Conservation (phyloP, 2,888 invertebrate genomes). For the Caenorhabditis plicata region DNA sequence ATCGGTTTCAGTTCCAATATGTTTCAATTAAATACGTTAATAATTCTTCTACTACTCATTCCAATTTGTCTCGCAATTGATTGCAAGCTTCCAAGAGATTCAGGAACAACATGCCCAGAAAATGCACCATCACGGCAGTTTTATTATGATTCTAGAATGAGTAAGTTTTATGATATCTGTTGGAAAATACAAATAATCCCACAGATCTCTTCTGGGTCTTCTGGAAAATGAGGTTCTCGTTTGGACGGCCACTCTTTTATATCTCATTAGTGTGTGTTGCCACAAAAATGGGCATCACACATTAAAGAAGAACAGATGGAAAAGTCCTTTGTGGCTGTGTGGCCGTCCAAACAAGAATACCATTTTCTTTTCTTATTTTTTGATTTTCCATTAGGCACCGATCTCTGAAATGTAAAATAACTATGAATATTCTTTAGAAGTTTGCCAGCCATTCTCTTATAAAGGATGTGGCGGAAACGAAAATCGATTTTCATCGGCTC, state of each 20-base stretch:
- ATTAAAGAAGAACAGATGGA: background rate
- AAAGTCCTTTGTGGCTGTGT: background rate
- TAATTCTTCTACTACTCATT: too few species aligned
- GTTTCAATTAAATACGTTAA: too few species aligned
- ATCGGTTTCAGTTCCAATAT: too few species aligned
- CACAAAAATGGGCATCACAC: background rate
- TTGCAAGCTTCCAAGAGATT: constrained; percentile 14
- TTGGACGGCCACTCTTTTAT: background rate
- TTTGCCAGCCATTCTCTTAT: constrained; percentile 62
- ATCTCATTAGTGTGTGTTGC: background rate
- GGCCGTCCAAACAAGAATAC: background rate
- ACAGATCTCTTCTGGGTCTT: background rate
- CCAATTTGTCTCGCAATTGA: constrained; percentile 10
- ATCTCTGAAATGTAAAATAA: background rate
- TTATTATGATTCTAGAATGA: constrained; percentile 23
- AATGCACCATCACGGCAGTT: constrained; percentile 15
- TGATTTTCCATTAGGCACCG: background rate
- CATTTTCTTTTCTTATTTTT: background rate
- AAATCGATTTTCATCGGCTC: constrained; percentile 39
- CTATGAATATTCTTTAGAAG: too few species aligned
- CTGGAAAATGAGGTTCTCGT: background rate
- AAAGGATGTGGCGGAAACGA: constrained; percentile 59
- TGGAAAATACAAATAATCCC: background rate
- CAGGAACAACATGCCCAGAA: constrained; percentile 13
- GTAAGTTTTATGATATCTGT: too few species aligned